These are phyloP conservation scores for Pristionchus maxplancki DNA, from an alignment of 2,888 invertebrate species.

Conservation along the genomic window DNA sequence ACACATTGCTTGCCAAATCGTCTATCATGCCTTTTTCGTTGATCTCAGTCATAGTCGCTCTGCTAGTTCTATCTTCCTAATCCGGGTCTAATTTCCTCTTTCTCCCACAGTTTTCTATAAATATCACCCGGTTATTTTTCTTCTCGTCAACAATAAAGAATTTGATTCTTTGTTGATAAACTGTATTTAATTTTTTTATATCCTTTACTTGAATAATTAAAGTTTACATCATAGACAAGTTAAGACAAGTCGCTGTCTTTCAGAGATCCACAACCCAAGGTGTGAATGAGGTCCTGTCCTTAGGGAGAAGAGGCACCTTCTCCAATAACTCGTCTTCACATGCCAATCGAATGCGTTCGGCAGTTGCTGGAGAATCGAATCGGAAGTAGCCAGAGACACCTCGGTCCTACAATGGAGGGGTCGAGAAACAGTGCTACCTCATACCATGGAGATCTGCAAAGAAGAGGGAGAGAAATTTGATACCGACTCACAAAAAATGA, in stretches of 20 bases:
- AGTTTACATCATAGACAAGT: too few species aligned
- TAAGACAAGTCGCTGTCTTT: neutral
- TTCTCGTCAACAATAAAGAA: neutral
- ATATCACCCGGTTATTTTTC: slow-evolving; percentile 6
- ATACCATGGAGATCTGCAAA: neutral
- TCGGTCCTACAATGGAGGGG: slow-evolving; percentile 77
- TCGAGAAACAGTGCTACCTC: neutral
- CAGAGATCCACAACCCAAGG: slow-evolving; percentile 46
- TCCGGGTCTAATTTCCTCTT: neutral
- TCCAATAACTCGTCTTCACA: slow-evolving; percentile 85
- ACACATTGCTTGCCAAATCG: neutral
- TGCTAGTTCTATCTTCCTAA: neutral
- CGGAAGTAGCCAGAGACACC: slow-evolving; percentile 81
- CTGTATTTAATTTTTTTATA: neutral
- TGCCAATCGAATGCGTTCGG: slow-evolving; percentile 90
- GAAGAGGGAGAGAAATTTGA: too few species aligned
- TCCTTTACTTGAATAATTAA: neutral
- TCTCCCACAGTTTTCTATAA: neutral
- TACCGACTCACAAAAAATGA: too few species aligned
- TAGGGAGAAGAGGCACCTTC: slow-evolving; percentile 51
- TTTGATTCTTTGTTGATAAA: neutral
- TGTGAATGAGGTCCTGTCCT: neutral
- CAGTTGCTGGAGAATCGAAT: slow-evolving; percentile 88
- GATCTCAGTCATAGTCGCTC: neutral
- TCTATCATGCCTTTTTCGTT: neutral